Conservation (phyloP, 2,888 invertebrate species). For the Saturnia pavonia region DNA sequence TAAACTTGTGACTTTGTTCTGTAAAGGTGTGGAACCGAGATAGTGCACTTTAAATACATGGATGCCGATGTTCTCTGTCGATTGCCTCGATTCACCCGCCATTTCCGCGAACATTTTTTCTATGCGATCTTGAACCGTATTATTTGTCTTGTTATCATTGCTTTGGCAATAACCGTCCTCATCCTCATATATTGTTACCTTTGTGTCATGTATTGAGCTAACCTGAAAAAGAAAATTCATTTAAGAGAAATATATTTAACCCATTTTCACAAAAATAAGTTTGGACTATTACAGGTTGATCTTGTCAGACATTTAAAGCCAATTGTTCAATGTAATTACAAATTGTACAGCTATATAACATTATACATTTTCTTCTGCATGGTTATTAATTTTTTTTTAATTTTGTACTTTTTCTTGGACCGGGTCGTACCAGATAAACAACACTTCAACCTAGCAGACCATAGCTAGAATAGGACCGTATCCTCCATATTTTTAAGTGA, state of each 20-base stretch:
- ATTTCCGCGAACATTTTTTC: conserved; percentile 92
- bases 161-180: conserved; percentile 68
- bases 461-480: neutral
- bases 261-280: neutral
- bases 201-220: conserved; percentile 59
- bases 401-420: neutral
- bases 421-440: neutral
- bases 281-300: too few species aligned
- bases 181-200: conserved; percentile 66
- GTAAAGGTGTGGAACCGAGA: conserved; percentile 89
- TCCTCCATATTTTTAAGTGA: neutral
- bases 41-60: conserved; percentile 89
- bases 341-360: neutral
- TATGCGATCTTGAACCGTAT: conserved; percentile 92
- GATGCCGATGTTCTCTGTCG: conserved; percentile 78
- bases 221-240: conserved; percentile 43
- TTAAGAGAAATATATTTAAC: neutral
- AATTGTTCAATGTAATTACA: neutral
- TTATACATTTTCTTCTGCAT: neutral
- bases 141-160: conserved; percentile 71
- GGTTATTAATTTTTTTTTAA: neutral
- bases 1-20: conserved; percentile 90
- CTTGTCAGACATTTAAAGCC: too few species aligned
- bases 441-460: neutral
- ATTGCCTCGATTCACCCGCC: conserved; percentile 78